Evolutionary conservation across 2,113 vertebrate species (phyloP).

Genomic region (Rostratula benghalensis): DNA sequence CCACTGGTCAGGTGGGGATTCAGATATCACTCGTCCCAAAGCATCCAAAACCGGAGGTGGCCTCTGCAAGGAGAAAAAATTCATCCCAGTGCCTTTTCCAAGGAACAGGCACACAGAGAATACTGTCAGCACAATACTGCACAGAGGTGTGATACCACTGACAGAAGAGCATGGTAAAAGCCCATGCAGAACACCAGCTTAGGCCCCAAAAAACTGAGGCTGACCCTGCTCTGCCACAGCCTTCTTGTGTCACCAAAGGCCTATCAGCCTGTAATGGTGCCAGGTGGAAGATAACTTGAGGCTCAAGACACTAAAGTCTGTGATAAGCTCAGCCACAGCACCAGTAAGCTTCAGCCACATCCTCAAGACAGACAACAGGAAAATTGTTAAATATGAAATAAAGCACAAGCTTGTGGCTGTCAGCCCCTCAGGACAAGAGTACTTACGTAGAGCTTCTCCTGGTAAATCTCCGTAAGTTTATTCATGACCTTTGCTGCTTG

Average conservation of each 20-base stretch:
- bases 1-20: conserved; percentile 96
- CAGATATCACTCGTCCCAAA: conserved; percentile 93
- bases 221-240: neutral
- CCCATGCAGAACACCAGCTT: neutral
- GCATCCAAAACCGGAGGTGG: conserved; percentile 94
- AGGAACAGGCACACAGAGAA: accelerated
- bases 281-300: neutral
- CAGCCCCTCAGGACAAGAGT: neutral
- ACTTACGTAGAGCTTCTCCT: conserved; percentile 96
- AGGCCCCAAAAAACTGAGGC: neutral
- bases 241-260: neutral
- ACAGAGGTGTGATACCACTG: neutral
- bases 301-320: neutral
- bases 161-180: neutral
- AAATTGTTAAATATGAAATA: neutral
- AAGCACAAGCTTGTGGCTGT: neutral
- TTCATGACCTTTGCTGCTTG: conserved; percentile 86
- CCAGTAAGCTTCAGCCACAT: neutral
- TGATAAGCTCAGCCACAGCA: neutral
- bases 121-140: neutral
- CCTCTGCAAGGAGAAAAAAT: conserved; percentile 75
- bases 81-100: neutral
- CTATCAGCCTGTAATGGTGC: no score
- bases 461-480: conserved; percentile 91
- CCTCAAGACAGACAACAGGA: neutral